Evolutionary conservation across 2,113 vertebrate genomes (phyloP).

Genomic region (Cavia aperea): DNA sequence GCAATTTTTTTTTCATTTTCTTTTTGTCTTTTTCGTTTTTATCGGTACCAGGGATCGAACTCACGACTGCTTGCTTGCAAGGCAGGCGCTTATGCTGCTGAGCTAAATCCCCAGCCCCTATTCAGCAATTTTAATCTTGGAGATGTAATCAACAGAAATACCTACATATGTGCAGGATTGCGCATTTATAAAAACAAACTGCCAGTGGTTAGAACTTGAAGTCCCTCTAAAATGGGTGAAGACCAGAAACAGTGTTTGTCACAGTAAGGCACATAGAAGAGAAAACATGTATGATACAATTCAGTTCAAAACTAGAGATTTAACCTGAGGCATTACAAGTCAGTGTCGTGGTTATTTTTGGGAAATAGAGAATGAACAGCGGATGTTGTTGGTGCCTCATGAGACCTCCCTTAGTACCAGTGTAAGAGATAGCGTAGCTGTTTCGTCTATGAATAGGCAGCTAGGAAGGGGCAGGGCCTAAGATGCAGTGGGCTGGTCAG

Average conservation of each 20-base stretch:
- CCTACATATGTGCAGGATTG: neutral
- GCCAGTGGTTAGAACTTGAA: neutral
- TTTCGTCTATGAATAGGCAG: neutral
- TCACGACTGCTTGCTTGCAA: too few species aligned
- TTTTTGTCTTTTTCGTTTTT: too few species aligned
- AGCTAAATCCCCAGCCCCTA: too few species aligned
- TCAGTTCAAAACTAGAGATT: neutral
- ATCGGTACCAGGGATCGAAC: too few species aligned
- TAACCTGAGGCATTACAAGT: neutral
- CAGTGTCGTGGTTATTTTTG: too few species aligned
- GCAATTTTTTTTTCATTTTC: too few species aligned
- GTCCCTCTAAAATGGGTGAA: neutral
- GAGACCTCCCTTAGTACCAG: rapidly evolving
- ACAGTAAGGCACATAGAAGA: neutral
- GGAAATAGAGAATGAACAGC: neutral
- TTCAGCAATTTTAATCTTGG: neutral
- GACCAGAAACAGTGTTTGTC: neutral
- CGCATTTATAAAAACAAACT: neutral
- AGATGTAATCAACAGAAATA: neutral
- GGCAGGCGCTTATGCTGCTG: too few species aligned
- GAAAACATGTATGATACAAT: neutral
- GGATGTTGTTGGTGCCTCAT: neutral
- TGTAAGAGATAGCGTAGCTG: neutral
- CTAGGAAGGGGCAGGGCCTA: neutral
- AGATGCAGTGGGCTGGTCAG: neutral